Evolutionary conservation across 2,113 vertebrate species (phyloP).

Genomic region (Cichladusa arquata): DNA sequence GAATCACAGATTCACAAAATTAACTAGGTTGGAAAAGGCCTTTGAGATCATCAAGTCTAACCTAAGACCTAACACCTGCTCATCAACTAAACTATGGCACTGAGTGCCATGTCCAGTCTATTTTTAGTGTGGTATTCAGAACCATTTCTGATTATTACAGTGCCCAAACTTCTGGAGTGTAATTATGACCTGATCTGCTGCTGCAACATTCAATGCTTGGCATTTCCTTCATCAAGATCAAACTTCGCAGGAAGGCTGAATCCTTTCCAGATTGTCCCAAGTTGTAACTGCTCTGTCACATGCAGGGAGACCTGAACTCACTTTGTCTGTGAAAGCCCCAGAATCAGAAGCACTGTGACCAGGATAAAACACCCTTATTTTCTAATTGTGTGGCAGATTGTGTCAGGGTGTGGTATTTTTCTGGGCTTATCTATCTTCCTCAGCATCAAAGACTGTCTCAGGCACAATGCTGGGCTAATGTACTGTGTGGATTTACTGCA

Average conservation of each 20-base stretch:
- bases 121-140: background rate
- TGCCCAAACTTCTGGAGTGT: background rate
- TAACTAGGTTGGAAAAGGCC: background rate
- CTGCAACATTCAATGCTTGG: rapidly evolving
- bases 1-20: background rate
- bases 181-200: background rate
- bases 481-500: background rate
- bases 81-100: background rate
- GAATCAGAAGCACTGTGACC: background rate
- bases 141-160: background rate
- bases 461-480: background rate
- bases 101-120: background rate
- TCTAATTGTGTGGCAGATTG: background rate
- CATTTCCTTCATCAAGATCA: background rate
- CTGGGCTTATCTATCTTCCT: background rate
- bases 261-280: background rate
- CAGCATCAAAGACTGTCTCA: background rate
- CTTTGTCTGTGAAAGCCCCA: background rate
- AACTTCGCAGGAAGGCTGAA: background rate
- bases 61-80: background rate
- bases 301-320: background rate
- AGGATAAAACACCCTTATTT: background rate
- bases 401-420: background rate
- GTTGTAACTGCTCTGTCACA: background rate
- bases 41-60: background rate